Conservation (phyloP, 1,140 invertebrate species). For the Penaeus indicus region DNA sequence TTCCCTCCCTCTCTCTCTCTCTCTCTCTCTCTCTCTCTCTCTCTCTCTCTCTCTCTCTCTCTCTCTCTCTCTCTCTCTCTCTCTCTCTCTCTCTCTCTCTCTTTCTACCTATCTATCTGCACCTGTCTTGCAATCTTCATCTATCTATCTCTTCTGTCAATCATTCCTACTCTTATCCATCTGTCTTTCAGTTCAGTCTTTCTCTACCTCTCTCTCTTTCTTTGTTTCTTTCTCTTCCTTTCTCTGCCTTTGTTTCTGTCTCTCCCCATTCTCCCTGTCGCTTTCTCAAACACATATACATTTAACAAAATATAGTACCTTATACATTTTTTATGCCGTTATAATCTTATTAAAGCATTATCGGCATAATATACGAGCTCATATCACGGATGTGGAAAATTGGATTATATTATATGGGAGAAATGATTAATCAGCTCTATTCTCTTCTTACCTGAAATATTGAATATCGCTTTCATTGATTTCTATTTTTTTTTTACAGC, state of each 20-base stretch:
- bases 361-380: no score
- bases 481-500: no score
- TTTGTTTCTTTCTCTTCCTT: background rate
- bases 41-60: background rate
- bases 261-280: background rate
- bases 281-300: background rate
- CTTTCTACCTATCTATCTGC: background rate
- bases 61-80: slow-evolving; percentile 9
- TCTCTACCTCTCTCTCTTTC: background rate
- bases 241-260: background rate
- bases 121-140: background rate
- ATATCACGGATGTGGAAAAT: no score
- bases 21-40: background rate
- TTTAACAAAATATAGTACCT: no score
- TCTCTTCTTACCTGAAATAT: no score
- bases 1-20: background rate
- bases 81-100: slow-evolving; percentile 13
- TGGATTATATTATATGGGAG: no score
- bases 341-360: no score
- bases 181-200: background rate
- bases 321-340: no score
- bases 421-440: no score
- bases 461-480: no score
- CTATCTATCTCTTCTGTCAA: background rate
- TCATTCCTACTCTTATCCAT: background rate